These are phyloP conservation scores for Tragelaphus scriptus DNA, from an alignment of 2,113 vertebrate species.

Conservation along the genomic window DNA sequence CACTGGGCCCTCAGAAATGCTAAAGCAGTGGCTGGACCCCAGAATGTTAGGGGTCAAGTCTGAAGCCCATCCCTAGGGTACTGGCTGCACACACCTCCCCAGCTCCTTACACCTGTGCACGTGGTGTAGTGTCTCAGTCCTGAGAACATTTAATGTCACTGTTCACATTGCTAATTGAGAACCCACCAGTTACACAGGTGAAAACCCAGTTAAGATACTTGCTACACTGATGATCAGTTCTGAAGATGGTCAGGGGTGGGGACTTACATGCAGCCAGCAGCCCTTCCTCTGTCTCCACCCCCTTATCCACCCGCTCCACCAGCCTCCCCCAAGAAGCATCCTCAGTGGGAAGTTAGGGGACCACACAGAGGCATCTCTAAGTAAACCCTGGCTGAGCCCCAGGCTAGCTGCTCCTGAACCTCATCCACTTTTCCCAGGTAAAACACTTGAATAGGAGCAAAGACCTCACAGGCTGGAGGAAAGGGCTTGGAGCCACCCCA, in stretches of 20 bases:
- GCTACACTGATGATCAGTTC: neutral
- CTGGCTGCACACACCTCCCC: neutral
- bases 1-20: neutral
- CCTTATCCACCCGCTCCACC: accelerated
- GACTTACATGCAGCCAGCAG: neutral
- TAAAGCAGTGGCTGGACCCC: neutral
- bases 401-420: neutral
- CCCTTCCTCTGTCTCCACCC: neutral
- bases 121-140: neutral
- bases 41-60: neutral
- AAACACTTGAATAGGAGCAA: neutral
- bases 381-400: neutral
- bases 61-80: neutral
- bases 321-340: neutral
- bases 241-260: neutral
- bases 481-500: neutral
- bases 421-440: neutral
- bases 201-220: neutral
- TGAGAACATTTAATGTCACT: neutral
- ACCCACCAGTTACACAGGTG: neutral
- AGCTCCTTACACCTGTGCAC: neutral
- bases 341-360: neutral
- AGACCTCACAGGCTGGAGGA: neutral
- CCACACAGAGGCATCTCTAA: neutral
- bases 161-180: neutral